Evolutionary conservation across 2,113 vertebrate genomes (phyloP).

Genomic region (Hypocryptadius cinnamomeus): DNA sequence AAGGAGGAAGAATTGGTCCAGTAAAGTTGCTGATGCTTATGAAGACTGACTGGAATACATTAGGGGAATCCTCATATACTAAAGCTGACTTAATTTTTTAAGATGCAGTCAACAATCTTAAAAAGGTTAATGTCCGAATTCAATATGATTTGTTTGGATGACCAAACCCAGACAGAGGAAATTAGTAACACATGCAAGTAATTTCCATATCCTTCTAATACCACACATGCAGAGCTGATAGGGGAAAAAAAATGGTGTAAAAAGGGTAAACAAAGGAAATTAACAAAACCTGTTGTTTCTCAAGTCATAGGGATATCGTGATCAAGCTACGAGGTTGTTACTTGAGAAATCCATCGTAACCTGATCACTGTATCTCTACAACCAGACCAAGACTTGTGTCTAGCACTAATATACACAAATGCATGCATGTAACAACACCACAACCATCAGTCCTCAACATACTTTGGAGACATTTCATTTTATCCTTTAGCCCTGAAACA

Average conservation of each 20-base stretch:
- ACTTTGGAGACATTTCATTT: slow-evolving; percentile 75
- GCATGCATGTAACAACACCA: slow-evolving; percentile 40
- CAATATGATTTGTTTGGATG: background rate
- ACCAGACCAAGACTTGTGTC: slow-evolving; percentile 48
- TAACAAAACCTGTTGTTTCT: background rate
- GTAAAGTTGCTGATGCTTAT: background rate
- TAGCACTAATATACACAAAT: slow-evolving; percentile 22
- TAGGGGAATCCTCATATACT: background rate
- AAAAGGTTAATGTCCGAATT: background rate
- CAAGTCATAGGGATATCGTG: slow-evolving; percentile 63
- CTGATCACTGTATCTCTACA: slow-evolving; percentile 70
- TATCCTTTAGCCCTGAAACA: slow-evolving; percentile 76
- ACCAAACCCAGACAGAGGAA: background rate
- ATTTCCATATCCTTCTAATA: background rate
- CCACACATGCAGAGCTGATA: background rate
- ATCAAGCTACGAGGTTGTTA: slow-evolving; percentile 60
- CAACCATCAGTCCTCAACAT: slow-evolving; percentile 54
- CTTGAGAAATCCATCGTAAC: slow-evolving; percentile 62
- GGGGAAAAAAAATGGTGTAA: background rate
- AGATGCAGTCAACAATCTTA: background rate
- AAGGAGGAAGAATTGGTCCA: background rate
- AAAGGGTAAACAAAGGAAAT: background rate
- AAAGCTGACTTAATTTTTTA: background rate
- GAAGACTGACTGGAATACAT: background rate
- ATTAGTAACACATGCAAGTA: background rate